Conservation (phyloP, 2,888 invertebrate species). For the Acanthopleura granulata region DNA sequence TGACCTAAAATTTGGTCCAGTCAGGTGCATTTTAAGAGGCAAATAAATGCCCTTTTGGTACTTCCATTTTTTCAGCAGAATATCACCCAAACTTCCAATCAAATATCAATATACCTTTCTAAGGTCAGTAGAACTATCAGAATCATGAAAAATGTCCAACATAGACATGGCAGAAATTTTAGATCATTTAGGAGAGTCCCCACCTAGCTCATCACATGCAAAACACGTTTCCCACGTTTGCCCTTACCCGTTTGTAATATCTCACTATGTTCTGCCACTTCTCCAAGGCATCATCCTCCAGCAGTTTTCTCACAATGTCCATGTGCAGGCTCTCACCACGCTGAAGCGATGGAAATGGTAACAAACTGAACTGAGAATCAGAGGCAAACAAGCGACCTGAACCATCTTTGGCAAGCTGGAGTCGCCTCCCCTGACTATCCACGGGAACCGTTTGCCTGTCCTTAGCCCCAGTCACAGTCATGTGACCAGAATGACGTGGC, state of each 20-base stretch:
- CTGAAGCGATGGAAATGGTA: conserved; percentile 30
- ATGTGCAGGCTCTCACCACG: conserved; percentile 81
- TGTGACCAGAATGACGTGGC: not conserved
- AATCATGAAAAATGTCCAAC: too few species aligned
- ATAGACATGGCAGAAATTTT: too few species aligned
- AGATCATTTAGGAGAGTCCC: too few species aligned
- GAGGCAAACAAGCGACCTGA: conserved; percentile 15
- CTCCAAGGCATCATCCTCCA: conserved; percentile 88
- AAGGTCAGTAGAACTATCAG: too few species aligned
- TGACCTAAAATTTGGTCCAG: too few species aligned
- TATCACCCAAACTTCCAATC: too few species aligned
- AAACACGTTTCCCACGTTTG: too few species aligned
- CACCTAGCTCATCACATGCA: too few species aligned
- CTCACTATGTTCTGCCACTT: conserved; percentile 93
- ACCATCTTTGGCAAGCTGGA: conserved; percentile 9
- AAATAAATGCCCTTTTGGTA: too few species aligned
- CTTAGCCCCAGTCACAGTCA: not conserved
- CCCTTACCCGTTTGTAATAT: conserved; percentile 83
- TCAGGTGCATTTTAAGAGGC: too few species aligned
- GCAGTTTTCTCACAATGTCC: conserved; percentile 82
- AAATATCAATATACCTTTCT: too few species aligned
- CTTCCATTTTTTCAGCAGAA: too few species aligned
- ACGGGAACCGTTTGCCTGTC: not conserved
- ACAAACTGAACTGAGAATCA: conserved; percentile 13
- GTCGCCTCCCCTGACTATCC: not conserved